phyloP scores from a whole-genome alignment of 1,140 invertebrate species.

The Drosophila erecta region DNA sequence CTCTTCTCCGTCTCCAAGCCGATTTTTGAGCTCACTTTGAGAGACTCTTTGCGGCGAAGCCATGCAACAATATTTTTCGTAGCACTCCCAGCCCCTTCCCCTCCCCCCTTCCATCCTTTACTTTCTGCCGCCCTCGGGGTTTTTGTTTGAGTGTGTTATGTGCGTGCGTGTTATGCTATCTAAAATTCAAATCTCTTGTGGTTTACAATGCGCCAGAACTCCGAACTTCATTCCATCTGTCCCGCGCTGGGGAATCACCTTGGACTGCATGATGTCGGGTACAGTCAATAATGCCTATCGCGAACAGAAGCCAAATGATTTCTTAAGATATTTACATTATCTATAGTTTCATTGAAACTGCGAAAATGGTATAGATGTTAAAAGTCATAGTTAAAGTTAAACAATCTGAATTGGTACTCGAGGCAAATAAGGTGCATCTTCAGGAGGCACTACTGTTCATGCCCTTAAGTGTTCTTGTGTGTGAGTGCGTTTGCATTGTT shows the following conservation, averaged over 20 bases:
- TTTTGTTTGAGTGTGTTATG: slow-evolving; percentile 30
- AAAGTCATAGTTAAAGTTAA: too few relatives aligned
- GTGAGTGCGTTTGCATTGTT: slow-evolving; percentile 35
- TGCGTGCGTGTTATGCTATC: slow-evolving; percentile 55
- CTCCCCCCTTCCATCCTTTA: slow-evolving; percentile 26
- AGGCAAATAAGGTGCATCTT: too few relatives aligned
- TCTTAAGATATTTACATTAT: background rate
- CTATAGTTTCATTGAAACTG: background rate
- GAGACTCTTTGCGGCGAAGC: slow-evolving; percentile 18
- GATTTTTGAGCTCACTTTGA: slow-evolving; percentile 14
- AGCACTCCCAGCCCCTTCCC: slow-evolving; percentile 8
- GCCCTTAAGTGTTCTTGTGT: background rate
- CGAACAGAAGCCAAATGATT: background rate
- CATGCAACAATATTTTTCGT: slow-evolving; percentile 27
- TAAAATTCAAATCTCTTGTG: slow-evolving; percentile 78
- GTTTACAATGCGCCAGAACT: slow-evolving; percentile 60
- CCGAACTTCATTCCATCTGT: slow-evolving; percentile 7
- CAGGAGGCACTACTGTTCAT: background rate
- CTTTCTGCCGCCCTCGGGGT: slow-evolving; percentile 22
- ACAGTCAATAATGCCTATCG: background rate
- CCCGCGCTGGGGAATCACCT: slow-evolving; percentile 4
- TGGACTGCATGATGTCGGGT: background rate
- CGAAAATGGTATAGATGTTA: too few relatives aligned
- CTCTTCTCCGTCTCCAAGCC: slow-evolving; percentile 23
- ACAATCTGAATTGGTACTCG: too few relatives aligned